Evolutionary conservation across 2,888 invertebrate genomes (phyloP).

Genomic region (Cheilosia grossa): DNA sequence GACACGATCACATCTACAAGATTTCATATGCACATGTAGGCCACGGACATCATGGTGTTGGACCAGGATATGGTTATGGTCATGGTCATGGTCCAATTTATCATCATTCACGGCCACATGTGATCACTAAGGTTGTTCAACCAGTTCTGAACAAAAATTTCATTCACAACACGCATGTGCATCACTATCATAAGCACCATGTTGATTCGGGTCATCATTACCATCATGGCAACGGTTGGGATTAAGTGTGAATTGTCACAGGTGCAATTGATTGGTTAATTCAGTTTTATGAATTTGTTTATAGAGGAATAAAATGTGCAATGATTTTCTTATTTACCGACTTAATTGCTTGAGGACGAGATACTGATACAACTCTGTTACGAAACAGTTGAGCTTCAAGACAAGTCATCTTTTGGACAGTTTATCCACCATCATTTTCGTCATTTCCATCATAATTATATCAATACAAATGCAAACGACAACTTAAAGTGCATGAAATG

Average conservation of each 20-base stretch:
- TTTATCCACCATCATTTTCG: too few species aligned
- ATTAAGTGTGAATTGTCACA: conserved; percentile 7
- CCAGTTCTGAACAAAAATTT: too few species aligned
- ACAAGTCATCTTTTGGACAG: too few species aligned
- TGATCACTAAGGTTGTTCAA: conserved; percentile 26
- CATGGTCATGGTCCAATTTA: conserved; percentile 14
- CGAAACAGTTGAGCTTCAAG: too few species aligned
- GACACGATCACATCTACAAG: conserved; percentile 28
- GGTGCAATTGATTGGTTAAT: conserved; percentile 28
- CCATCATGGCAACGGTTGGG: conserved; percentile 9
- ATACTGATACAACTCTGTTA: too few species aligned
- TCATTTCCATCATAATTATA: too few species aligned
- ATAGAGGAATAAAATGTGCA: conserved; percentile 39
- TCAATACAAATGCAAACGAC: too few species aligned
- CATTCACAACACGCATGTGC: too few species aligned
- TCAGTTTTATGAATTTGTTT: conserved; percentile 64
- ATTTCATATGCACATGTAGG: conserved; percentile 33
- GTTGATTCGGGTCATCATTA: not conserved
- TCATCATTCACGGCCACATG: conserved; percentile 8
- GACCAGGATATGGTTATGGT: not conserved
- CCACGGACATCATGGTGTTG: not conserved
- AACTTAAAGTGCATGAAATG: too few species aligned
- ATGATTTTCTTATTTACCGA: not conserved
- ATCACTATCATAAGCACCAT: conserved; percentile 22
- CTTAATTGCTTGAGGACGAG: too few species aligned